A percentile compares a stretch with the other conserved stretches of the same genome.
phyloP scores from a whole-genome alignment of 2,113 vertebrate genomes.

The Pachypanchax playfairii region DNA sequence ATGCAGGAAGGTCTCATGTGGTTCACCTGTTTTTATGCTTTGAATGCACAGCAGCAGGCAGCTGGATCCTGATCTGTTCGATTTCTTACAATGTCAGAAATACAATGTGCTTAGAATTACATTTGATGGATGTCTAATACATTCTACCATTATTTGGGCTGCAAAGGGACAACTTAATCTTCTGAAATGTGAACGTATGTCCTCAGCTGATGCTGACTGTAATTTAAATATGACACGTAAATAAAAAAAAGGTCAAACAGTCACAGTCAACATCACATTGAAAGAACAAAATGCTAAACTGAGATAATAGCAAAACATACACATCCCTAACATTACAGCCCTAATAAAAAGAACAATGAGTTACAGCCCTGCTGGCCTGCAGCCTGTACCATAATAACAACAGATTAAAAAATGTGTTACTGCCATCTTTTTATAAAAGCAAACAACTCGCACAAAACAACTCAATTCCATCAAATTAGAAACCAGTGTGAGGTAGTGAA shows the following conservation, averaged over 20 bases:
- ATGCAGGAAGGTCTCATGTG: constrained; percentile 46
- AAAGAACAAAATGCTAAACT: not conserved
- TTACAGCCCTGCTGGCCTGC: no score
- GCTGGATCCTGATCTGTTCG: constrained; percentile 22
- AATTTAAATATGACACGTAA: no score
- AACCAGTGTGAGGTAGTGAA: no score
- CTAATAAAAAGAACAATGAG: no score
- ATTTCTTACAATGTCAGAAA: not conserved
- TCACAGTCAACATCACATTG: no score
- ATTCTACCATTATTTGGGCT: not conserved
- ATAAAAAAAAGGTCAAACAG: no score
- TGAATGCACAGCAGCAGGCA: constrained; percentile 43
- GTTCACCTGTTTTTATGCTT: constrained; percentile 33
- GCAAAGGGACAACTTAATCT: constrained; percentile 7
- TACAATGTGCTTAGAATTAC: constrained; percentile 3
- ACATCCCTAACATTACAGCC: no score
- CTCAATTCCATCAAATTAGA: no score
- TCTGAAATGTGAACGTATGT: constrained; percentile 3
- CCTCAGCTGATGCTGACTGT: not conserved
- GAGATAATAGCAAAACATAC: not conserved
- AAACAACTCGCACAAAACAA: no score
- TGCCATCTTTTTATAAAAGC: no score
- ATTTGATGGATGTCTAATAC: constrained; percentile 15
- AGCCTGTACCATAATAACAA: no score
- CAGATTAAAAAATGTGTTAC: no score